Base-by-base conservation (phyloP, 2,888 invertebrate species). In the Strigamia crassipes region DNA sequence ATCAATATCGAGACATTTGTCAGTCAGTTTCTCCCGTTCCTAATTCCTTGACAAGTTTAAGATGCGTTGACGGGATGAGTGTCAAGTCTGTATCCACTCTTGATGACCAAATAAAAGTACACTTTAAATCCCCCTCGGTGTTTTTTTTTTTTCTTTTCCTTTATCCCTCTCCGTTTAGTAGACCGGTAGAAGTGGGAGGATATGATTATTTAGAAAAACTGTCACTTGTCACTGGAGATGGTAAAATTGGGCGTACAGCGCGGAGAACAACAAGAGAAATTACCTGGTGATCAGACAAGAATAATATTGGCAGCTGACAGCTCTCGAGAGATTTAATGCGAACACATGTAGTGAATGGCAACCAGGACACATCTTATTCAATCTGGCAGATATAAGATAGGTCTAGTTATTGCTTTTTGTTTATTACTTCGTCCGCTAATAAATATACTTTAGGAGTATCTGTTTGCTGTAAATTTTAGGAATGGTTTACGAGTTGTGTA, bases 41-140 rank as follows among this genome's bases (percentile, higher is more conserved):
- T 51, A 51, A 51, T 51, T 51, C 51, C 51, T 18, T 51, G 51
- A 51, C 51, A 51, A 51, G 51, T 51, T 51, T 51, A 51, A 51
- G 51, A 51, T 51, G 51, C 51, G 18, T 51, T 51, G 51, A 51
- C 12, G 51, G 51, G 51, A 51, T 51, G 51, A 51, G 51, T 51
- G 51, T 51, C 51, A 51, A 51, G 51, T 51, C 51, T 51, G 51
- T 51, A 51, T 51, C 51, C 51, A 51, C 51, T n/a, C 51, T 51
- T 51, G 51, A 51, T 51, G 51, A 51, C 51, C 51, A 51, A 51
- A 51, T 51, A 51, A 51, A 51, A 51, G 51, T 51, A 51, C 8
- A 51, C 51, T 51, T 51, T 51, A 51, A 51, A n/a, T 51, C 51
- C n/a, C 51, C 51, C n/a, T 51, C 51, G 51, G 13, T 51, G n/a